phyloP scores from a whole-genome alignment of 1,140 invertebrate genomes.

The Euura saliciscinereae region DNA sequence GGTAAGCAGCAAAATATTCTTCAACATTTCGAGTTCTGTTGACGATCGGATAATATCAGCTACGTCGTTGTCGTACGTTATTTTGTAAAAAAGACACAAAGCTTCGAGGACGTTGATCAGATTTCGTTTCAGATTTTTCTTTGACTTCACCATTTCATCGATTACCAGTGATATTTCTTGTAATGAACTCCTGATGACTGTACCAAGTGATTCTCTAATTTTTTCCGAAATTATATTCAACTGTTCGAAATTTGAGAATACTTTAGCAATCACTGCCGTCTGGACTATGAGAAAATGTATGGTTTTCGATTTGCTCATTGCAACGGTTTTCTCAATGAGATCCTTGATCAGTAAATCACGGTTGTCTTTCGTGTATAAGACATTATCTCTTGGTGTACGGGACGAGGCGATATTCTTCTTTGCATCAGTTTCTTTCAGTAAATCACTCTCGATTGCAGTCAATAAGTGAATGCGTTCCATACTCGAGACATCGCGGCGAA shows the following conservation, averaged over 20 bases:
- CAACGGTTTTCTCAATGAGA: conserved; percentile 22
- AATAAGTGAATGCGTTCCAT: neutral
- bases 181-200: neutral
- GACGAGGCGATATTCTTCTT: neutral
- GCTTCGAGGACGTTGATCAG: conserved; percentile 33
- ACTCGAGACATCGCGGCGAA: neutral
- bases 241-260: conserved; percentile 33
- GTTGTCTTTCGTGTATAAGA: conserved; percentile 25
- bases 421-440: too few species aligned
- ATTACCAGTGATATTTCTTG: conserved; percentile 22
- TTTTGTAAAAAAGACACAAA: conserved; percentile 35
- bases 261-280: conserved; percentile 30
- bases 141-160: neutral
- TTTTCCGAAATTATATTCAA: conserved; percentile 25
- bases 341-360: conserved; percentile 26
- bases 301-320: conserved; percentile 22
- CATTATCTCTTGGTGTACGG: conserved; percentile 10
- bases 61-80: conserved; percentile 27
- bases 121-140: conserved; percentile 22
- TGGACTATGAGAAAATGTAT: conserved; percentile 32
- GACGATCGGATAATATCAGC: conserved; percentile 34
- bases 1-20: conserved; percentile 29
- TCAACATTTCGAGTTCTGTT: conserved; percentile 28
- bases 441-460: neutral
- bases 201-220: conserved; percentile 10